A percentile compares a stretch with the other conserved stretches of the same genome.
Conservation (phyloP, 2,797 vertebrate genomes). For the Acipenser ruthenus region DNA sequence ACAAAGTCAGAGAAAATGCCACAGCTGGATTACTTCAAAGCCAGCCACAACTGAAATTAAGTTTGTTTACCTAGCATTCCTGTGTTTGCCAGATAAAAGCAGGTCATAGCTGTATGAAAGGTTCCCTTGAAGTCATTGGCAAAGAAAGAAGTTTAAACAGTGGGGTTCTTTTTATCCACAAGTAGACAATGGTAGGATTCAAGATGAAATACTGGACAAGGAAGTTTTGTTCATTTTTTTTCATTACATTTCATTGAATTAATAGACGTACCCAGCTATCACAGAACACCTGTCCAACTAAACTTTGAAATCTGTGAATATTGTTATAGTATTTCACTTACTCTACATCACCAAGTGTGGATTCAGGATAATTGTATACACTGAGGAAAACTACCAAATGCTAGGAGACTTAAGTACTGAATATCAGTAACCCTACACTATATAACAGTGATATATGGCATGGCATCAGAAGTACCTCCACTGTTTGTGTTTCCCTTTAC, state of each 20-base stretch:
- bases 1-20: conserved; percentile 27
- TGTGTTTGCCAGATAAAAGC: conserved; percentile 22
- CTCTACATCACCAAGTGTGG: too few species aligned
- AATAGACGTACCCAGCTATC: background rate
- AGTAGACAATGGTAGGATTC: background rate
- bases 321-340: background rate
- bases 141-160: conserved; percentile 5
- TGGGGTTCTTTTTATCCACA: background rate
- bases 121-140: background rate
- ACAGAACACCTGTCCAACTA: background rate
- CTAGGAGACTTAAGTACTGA: too few species aligned
- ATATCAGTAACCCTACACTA: too few species aligned
- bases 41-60: conserved; percentile 15
- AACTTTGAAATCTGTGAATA: background rate
- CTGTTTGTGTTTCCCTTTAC: too few species aligned
- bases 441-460: too few species aligned
- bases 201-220: conserved; percentile 1
- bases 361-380: too few species aligned
- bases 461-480: too few species aligned
- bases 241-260: background rate
- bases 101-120: conserved; percentile 17
- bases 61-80: conserved; percentile 12
- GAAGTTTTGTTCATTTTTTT: background rate
- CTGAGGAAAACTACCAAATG: too few species aligned
- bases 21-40: conserved; percentile 24